Evolutionary conservation across 2,888 invertebrate genomes (phyloP).

Genomic region (Euproctis similis): DNA sequence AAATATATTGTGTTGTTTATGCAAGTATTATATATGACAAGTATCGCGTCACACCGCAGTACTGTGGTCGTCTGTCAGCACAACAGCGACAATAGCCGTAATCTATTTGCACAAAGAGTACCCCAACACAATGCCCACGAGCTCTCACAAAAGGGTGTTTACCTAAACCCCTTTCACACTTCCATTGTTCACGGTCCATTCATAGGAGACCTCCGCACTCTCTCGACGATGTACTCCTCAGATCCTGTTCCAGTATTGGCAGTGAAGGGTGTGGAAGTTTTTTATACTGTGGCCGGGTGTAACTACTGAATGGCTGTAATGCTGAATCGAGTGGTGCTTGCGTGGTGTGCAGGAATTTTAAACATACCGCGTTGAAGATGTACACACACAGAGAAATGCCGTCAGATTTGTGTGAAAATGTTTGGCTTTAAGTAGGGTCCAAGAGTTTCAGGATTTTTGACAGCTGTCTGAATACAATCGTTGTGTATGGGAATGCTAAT

Average conservation of each 20-base stretch:
- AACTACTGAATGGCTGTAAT: conserved; percentile 49
- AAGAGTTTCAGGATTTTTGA: conserved; percentile 19
- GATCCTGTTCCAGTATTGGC: conserved; percentile 10
- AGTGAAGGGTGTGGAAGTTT: conserved; percentile 26
- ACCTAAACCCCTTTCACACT: conserved; percentile 73
- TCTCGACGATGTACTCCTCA: conserved; percentile 21
- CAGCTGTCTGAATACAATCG: conserved; percentile 1
- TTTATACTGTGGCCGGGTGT: conserved; percentile 23
- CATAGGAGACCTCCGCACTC: conserved; percentile 27
- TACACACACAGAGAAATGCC: conserved; percentile 31
- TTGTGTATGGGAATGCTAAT: conserved; percentile 3
- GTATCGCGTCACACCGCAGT: conserved; percentile 5
- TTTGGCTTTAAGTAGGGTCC: conserved; percentile 21
- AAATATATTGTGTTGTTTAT: too few relatives aligned
- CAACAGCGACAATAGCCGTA: conserved; percentile 54
- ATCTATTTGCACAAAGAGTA: conserved; percentile 68
- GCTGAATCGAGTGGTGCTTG: conserved; percentile 52
- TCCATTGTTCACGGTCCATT: conserved; percentile 56
- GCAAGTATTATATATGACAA: too few relatives aligned
- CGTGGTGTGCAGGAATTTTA: conserved; percentile 51
- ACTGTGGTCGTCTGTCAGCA: conserved; percentile 24
- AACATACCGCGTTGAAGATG: conserved; percentile 40
- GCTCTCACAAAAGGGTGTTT: conserved; percentile 69
- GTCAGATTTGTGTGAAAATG: conserved; percentile 22
- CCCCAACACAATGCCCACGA: conserved; percentile 53